Evolutionary conservation across 2,888 invertebrate species (phyloP).

Genomic region (Caenorhabditis japonica): DNA sequence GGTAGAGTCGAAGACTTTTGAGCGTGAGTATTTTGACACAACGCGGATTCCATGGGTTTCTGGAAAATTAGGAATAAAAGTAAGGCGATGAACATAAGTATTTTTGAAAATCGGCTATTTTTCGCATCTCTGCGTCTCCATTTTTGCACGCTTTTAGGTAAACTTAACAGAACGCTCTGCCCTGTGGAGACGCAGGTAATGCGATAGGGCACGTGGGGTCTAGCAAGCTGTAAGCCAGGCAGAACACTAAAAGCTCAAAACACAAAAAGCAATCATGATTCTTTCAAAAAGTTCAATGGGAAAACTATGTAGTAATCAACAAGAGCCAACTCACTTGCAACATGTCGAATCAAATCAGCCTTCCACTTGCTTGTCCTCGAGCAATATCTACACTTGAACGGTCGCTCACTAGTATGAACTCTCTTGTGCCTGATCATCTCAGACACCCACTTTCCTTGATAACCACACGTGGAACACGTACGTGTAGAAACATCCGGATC

Average conservation of each 20-base stretch:
- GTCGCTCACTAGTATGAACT: slow-evolving; percentile 79
- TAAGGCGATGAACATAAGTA: no score
- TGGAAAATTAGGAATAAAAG: slow-evolving; percentile 41
- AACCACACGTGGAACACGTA: slow-evolving; percentile 77
- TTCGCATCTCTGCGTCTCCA: no score
- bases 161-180: no score
- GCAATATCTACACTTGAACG: slow-evolving; percentile 79
- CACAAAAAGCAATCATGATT: no score
- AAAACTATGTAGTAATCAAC: no score
- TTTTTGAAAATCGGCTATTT: no score
- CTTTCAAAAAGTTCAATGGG: no score
- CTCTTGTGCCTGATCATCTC: slow-evolving; percentile 79
- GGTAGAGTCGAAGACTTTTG: slow-evolving; percentile 72
- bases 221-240: no score
- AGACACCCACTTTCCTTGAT: slow-evolving; percentile 78
- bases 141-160: no score
- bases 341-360: slow-evolving; percentile 79
- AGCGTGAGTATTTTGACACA: slow-evolving; percentile 77
- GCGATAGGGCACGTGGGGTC: no score
- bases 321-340: slow-evolving; percentile 76
- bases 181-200: no score
- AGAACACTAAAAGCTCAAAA: neutral
- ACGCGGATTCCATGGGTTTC: slow-evolving; percentile 79
- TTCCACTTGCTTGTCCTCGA: slow-evolving; percentile 79
- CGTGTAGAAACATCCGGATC: slow-evolving; percentile 77